phyloP scores from a whole-genome alignment of 30 jellyfish, hydroid and myxozoan genomes.

The Turritopsis rubra region DNA sequence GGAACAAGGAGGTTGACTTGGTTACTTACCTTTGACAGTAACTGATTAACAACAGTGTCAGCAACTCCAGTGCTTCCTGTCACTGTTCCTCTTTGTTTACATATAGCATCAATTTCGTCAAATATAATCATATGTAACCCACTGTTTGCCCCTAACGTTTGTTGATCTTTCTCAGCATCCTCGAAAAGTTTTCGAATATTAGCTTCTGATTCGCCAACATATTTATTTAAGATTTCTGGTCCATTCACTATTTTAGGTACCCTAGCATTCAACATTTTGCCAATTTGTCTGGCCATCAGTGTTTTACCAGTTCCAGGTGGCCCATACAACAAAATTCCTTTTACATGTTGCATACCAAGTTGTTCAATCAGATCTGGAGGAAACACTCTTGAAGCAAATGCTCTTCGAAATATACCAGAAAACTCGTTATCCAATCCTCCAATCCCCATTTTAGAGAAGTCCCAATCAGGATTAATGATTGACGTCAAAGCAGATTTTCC shows the following conservation, averaged over 20 bases:
- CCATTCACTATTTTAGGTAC: conserved; percentile 98
- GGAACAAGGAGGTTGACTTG: no score
- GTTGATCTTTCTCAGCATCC: conserved; percentile 84
- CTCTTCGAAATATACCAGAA: conserved; percentile 87
- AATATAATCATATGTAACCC: conserved; percentile 94
- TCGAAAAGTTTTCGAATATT: conserved; percentile 74
- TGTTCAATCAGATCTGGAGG: conserved; percentile 97
- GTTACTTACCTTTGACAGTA: conserved; percentile 74
- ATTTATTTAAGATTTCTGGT: conserved; percentile 95
- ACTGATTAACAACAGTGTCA: conserved; percentile 97
- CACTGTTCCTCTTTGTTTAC: conserved; percentile 94
- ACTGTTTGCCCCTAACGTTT: conserved; percentile 73
- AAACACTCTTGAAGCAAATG: conserved; percentile 97
- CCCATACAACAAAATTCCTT: conserved; percentile 90
- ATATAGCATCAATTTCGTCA: conserved; percentile 98
- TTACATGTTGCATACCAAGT: conserved; percentile 96
- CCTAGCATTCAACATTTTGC: conserved; percentile 91
- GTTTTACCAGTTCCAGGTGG: conserved; percentile 99
- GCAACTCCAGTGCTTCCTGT: conserved; percentile 97
- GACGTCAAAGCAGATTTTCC: conserved; percentile 85
- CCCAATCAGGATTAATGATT: conserved; percentile 96
- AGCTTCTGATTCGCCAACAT: conserved; percentile 99
- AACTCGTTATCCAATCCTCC: conserved; percentile 99
- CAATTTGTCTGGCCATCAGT: conserved; percentile 93
- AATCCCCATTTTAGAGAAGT: conserved; percentile 94